Percentiles rank a stretch among this genome's conserved stretches.
Evolutionary conservation across 2,113 vertebrate species (phyloP).

Genomic region (Lophotis ruficrista): DNA sequence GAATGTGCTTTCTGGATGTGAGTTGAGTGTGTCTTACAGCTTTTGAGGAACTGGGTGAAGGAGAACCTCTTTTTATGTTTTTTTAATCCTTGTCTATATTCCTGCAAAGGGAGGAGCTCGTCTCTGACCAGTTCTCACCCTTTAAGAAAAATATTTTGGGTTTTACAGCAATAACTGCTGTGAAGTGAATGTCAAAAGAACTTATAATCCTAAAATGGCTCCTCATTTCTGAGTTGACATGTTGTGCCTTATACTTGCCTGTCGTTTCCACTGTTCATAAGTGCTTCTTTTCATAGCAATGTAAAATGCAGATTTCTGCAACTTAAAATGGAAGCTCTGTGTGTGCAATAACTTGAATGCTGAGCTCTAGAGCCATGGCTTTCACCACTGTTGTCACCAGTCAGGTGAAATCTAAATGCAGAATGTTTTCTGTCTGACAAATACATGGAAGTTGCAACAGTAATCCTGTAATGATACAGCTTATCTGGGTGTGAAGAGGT

Average conservation of each 20-base stretch:
- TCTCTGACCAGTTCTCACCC: background rate
- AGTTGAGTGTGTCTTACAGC: background rate
- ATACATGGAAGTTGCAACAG: background rate
- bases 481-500: background rate
- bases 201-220: background rate
- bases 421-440: background rate
- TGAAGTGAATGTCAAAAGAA: background rate
- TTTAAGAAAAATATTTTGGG: background rate
- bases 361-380: background rate
- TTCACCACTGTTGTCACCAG: background rate
- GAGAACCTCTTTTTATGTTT: background rate
- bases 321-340: background rate
- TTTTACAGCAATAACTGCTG: background rate
- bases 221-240: background rate
- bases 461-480: background rate
- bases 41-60: background rate
- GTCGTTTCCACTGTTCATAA: background rate
- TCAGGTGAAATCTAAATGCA: background rate
- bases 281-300: background rate
- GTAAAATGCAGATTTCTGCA: background rate
- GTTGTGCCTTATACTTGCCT: background rate
- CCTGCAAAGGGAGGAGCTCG: background rate
- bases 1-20: background rate
- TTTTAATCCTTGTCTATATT: background rate
- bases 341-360: background rate